These are phyloP conservation scores for Cisticola juncidis DNA, from an alignment of 2,113 vertebrate species.

Conservation along the genomic window DNA sequence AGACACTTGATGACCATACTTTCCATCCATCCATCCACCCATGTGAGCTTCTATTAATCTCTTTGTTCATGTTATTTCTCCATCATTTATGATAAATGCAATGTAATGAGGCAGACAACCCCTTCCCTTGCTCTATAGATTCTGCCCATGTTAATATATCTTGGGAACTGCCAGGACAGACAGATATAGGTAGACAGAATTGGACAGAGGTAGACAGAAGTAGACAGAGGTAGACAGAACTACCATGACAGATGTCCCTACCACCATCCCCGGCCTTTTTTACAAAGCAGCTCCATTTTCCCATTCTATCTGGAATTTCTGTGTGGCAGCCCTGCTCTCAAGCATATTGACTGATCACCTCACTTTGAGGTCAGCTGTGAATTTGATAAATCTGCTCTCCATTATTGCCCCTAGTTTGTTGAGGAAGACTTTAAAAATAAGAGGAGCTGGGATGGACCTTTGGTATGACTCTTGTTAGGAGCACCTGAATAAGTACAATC, in stretches of 20 bases:
- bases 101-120: neutral
- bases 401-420: neutral
- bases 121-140: neutral
- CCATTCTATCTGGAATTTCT: neutral
- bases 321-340: neutral
- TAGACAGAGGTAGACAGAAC: too few species aligned
- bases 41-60: neutral
- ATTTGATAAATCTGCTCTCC: neutral
- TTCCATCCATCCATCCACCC: neutral
- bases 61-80: neutral
- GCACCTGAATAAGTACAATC: neutral
- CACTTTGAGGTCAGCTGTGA: neutral
- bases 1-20: accelerated
- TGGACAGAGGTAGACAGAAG: too few species aligned
- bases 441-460: neutral
- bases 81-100: neutral
- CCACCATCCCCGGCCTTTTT: neutral
- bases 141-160: neutral
- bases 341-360: neutral
- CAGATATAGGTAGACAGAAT: too few species aligned
- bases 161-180: neutral
- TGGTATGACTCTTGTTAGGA: neutral
- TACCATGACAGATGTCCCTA: neutral
- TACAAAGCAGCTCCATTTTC: neutral
- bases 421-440: neutral